A percentile compares a stretch with the other conserved stretches of the same genome.
These are phyloP conservation scores for Antheraea assamensis DNA, from an alignment of 2,888 invertebrate genomes.

Conservation along the genomic window DNA sequence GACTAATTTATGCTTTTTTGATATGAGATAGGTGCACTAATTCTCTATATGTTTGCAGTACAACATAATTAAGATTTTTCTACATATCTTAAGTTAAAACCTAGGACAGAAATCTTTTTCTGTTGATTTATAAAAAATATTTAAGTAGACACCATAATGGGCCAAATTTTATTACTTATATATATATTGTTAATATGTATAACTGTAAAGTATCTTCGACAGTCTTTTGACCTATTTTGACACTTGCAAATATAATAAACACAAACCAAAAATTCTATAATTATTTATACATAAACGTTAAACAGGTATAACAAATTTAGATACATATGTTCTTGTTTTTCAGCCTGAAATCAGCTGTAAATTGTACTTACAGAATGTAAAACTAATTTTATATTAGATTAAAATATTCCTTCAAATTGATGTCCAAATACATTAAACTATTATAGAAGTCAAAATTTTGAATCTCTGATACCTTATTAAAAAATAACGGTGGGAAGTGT, in stretches of 20 bases:
- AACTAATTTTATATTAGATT: not conserved
- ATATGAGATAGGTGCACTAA: too few relatives aligned
- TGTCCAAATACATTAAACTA: not conserved
- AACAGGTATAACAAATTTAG: not conserved
- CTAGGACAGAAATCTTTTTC: not conserved
- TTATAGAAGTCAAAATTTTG: not conserved
- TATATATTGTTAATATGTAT: not conserved
- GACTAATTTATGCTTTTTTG: too few relatives aligned
- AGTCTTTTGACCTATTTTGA: not conserved
- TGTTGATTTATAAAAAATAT: too few relatives aligned
- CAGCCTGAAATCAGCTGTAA: not conserved
- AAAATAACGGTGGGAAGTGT: not conserved
- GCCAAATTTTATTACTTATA: not conserved
- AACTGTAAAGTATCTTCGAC: not conserved
- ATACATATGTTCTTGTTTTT: not conserved
- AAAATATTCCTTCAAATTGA: not conserved
- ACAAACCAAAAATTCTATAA: not conserved
- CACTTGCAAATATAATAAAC: not conserved
- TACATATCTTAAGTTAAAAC: not conserved
- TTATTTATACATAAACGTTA: not conserved
- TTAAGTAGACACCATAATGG: not conserved
- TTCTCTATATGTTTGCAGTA: too few relatives aligned
- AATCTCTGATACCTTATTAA: not conserved
- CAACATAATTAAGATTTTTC: too few relatives aligned
- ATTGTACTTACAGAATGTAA: not conserved